Evolutionary conservation across 2,113 vertebrate species (phyloP).

Genomic region (Lepus timidus): DNA sequence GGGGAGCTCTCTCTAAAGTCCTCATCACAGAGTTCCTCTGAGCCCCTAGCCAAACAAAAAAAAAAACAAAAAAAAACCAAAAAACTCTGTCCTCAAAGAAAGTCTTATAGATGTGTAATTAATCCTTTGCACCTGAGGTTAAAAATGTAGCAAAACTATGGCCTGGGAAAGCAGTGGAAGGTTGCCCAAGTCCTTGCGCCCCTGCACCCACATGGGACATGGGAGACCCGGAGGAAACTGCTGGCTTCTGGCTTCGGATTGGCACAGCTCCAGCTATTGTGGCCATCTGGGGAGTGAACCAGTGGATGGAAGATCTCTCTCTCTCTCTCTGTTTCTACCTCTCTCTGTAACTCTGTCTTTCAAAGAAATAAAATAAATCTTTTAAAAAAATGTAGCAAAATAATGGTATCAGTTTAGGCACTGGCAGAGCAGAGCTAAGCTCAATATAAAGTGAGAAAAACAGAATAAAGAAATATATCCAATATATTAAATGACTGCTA

Average conservation of each 20-base stretch:
- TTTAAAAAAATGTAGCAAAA: neutral
- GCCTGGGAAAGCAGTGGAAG: no score
- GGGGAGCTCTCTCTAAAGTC: neutral
- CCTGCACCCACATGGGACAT: no score
- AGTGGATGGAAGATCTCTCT: no score
- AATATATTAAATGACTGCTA: neutral
- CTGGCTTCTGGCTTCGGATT: no score
- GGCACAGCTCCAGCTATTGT: no score
- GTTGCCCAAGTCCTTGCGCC: no score
- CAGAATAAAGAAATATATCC: neutral
- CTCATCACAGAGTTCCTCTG: neutral
- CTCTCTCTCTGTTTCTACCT: no score
- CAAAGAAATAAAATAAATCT: no score
- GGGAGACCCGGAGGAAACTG: no score
- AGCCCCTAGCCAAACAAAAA: neutral
- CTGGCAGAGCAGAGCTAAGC: neutral
- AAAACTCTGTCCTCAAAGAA: constrained; percentile 33
- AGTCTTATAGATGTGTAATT: neutral
- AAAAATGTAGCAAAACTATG: neutral
- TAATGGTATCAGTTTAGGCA: neutral
- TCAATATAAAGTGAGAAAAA: neutral
- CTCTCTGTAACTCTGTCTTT: no score
- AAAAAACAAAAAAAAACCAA: no score
- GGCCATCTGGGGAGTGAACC: no score
- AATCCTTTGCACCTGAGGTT: neutral